Base-by-base conservation (phyloP, 2,888 invertebrate genomes). In the Schizaphis graminum region DNA sequence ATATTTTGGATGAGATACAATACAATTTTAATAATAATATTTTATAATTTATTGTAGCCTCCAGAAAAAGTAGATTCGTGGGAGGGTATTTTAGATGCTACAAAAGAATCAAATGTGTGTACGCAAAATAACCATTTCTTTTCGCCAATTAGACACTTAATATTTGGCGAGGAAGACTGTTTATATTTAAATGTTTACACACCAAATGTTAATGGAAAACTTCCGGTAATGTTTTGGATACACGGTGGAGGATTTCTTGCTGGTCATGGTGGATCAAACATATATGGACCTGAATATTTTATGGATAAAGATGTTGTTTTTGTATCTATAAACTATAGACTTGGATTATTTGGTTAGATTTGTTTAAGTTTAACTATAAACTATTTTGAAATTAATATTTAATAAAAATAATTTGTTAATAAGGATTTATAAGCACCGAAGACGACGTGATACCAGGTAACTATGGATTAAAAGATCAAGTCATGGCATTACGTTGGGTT, bases 201-300 rank as follows among this genome's bases (percentile, higher is more conserved):
- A 24, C 91, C 94, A 35, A 89, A 89, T 16, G 0, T 67, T 16
- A 87, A 57, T 11, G 86, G 91, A n/a, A 92, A 85, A 24, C 41
- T 94, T 24, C 95, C 95, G 10, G 95, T 95, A 13, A 91, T 95
- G 94, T 91, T 95, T 49, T 94, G 93, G 89, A 95, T 94, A n/a
- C 91, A 94, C 56, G 95, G 95, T 1, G 95, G 95, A 57, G 95
- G 90, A 49, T 95, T 94, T 41, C 49, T 89, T 3, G 92, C 92
- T n/a, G 94, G 94, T 16, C 67, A 94, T 49, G 67, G 95, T 24
- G 84, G 91, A 3, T n/a, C 86, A 21, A 41, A 49, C 13, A 0
- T 90, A 16, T 94, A 61, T 49, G 92, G 89, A 24, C 88, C 94
- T 13, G 84, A 94, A 21, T 94, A 94, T 88, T 94, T 94, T 47